Conservation (phyloP, 2,888 invertebrate genomes). For the Ormyrus pomaceus region DNA sequence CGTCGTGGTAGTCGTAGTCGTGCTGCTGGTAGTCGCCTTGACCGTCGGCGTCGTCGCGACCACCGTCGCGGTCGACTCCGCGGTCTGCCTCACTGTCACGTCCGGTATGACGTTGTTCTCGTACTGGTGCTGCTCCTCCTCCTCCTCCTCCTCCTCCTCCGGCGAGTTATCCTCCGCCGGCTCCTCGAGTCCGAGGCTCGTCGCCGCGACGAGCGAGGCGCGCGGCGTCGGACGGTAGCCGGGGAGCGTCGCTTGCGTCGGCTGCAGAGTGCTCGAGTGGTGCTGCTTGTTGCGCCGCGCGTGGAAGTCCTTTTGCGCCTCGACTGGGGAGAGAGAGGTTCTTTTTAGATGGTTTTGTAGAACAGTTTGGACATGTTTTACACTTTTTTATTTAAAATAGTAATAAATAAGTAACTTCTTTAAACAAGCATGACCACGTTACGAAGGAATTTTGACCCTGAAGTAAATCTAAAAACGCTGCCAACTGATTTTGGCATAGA, state of each 20-base stretch:
- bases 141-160: constrained; percentile 56
- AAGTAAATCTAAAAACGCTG: too few species aligned
- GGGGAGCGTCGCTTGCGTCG: constrained; percentile 76
- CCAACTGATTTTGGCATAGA: too few species aligned
- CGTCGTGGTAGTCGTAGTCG: constrained; percentile 72
- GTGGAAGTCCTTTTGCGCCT: constrained; percentile 93
- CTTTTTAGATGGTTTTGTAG: too few species aligned
- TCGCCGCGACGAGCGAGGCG: constrained; percentile 76
- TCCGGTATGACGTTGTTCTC: constrained; percentile 72
- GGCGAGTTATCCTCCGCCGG: constrained; percentile 60
- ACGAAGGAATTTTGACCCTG: too few species aligned
- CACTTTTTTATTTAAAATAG: too few species aligned
- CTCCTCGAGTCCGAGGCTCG: constrained; percentile 72
- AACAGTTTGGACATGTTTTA: too few species aligned
- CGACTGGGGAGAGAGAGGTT: constrained; percentile 78
- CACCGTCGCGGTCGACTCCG: constrained; percentile 51
- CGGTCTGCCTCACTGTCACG: constrained; percentile 61
- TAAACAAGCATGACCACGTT: too few species aligned
- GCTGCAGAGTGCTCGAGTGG: constrained; percentile 73
- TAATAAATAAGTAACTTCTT: too few species aligned
- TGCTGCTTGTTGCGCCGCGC: constrained; percentile 74
- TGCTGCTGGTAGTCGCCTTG: constrained; percentile 63
- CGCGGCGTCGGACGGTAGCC: constrained; percentile 67
- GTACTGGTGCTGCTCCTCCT: constrained; percentile 43
- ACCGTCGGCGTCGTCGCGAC: constrained; percentile 73